Evolutionary conservation across 2,113 vertebrate species (phyloP), one percentile per base, ranked within the genome.

Genomic region (Poicephalus meyeri): DNA sequence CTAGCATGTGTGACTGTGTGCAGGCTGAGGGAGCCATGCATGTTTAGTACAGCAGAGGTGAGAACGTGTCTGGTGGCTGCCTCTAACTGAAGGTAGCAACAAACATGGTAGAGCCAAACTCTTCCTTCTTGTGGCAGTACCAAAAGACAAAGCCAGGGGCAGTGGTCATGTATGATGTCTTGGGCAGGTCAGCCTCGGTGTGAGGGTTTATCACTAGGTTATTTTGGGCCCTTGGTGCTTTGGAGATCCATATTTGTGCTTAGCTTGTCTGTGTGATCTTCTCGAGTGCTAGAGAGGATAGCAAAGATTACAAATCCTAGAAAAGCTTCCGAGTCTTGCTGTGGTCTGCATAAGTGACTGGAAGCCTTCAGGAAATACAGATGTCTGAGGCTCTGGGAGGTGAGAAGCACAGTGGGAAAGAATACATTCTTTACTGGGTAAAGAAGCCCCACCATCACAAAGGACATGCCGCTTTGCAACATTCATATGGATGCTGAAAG

Each of bases 1-100:
- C 28, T n/a, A 16, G 5, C 29, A 18, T 3, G 2, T 1, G 0
- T 1, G 47, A 13, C 31, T 49, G 6, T 9, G 0, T 31, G 16
- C 18, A 42, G 39, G 14, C 3, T 20, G 28, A 41, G 47, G 18
- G 28, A 49, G 23, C 16, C 5, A 20, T 1, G 1, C 7, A 1
- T 18, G 17, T 33, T 33, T 19, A 41, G 29, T 21, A 2, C 9
- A 46, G 29, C 23, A 68, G 52, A 58, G 23, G 7, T 29, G 35
- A 47, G 26, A 47, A 50, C 60, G 21, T 44, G 44, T 18, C 55
- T 70, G 33, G 11, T 16, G 21, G 35, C 76, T 86, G 58, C 16
- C n/a, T 80, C 58, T 31, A 71, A 23, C 47, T 37, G 17, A 29
- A 73, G 50, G 20, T n/a, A 65, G 61, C 42, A 80, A 15, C n/a